Base-by-base conservation (phyloP, 2,797 vertebrate genomes). In the Pseudocheirus occidentalis region DNA sequence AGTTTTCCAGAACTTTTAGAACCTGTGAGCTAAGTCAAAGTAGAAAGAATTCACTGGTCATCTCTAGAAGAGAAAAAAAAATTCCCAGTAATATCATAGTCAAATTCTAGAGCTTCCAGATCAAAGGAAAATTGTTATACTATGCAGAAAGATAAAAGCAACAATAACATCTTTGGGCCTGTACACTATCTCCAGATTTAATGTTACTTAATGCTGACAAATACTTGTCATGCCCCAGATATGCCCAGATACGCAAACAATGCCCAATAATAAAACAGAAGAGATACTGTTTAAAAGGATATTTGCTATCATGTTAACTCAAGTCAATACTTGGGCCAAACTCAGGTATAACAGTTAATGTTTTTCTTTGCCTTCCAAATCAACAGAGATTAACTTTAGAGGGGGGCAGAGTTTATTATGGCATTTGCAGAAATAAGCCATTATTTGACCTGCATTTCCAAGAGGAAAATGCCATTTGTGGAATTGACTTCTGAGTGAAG, bases 401-500 rank as follows among this genome's bases (percentile, higher is more conserved):
- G 90, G 96, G 93, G 91, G 59, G 58, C 4, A 21, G 3, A 52
- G 40, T 34, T 92, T 62, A 92, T 95, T 95, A 90, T 96, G 91
- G 27, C 58, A 18, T 55, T 29, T 93, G 94, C 3, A 18, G 40
- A 87, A 95, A 93, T 40, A 55, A 50, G 90, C 58, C 58, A n/a
- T 95, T 95, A 93, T 73, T 94, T 93, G 92, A 90, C 92, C 96
- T 91, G 93, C 73, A 54, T 93, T 96, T 97, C 62, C 62, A 91
- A 96, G 94, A 91, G 91, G 94, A 97, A 96, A 96, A 94, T 90
- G 95, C 14, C 94, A 93, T 95, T 97, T 97, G 90, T 94, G 95
- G 95, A 95, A 95, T 94, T 96, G 96, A 97, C 96, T 96, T 56
- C 66, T 93, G 66, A 91, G 94, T 93, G 96, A 95, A 97, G 94